Conservation (phyloP, 1,140 invertebrate genomes). For the Cherax quadricarinatus region DNA sequence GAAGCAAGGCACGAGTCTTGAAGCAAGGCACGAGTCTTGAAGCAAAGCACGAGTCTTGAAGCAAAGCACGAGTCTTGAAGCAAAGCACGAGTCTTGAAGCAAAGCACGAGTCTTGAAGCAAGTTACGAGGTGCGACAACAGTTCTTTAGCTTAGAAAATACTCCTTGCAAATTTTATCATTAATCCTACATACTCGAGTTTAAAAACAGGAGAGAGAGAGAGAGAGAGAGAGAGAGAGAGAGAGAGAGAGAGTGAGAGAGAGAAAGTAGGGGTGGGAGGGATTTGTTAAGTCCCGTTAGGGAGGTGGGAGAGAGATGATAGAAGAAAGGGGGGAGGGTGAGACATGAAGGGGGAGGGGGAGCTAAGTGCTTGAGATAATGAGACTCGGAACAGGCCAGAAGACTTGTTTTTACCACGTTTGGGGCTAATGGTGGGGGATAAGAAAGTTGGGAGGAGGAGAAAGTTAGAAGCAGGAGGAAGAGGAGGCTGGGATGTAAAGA, state of each 20-base stretch:
- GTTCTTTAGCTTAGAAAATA: too few relatives aligned
- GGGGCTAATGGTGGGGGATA: conserved; percentile 7
- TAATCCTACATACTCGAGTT: too few relatives aligned
- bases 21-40: too few relatives aligned
- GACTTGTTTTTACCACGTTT: conserved; percentile 18
- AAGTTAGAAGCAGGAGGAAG: not conserved
- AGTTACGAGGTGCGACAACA: too few relatives aligned
- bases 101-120: too few relatives aligned
- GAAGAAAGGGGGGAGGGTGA: not conserved
- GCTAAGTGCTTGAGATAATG: not conserved
- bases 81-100: too few relatives aligned
- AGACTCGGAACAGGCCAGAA: not conserved
- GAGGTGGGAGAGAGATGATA: not conserved
- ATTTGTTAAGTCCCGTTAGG: not conserved
- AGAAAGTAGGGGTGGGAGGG: not conserved
- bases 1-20: too few relatives aligned
- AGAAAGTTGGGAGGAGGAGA: not conserved
- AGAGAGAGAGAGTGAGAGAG: not conserved
- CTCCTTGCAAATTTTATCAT: too few relatives aligned
- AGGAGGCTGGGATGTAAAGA: not conserved
- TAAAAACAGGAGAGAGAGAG: not conserved
- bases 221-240: not conserved
- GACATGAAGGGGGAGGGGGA: not conserved
- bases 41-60: too few relatives aligned
- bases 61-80: too few relatives aligned